phyloP scores from a whole-genome alignment of 2,888 invertebrate species.

The Cephonodes hylas region DNA sequence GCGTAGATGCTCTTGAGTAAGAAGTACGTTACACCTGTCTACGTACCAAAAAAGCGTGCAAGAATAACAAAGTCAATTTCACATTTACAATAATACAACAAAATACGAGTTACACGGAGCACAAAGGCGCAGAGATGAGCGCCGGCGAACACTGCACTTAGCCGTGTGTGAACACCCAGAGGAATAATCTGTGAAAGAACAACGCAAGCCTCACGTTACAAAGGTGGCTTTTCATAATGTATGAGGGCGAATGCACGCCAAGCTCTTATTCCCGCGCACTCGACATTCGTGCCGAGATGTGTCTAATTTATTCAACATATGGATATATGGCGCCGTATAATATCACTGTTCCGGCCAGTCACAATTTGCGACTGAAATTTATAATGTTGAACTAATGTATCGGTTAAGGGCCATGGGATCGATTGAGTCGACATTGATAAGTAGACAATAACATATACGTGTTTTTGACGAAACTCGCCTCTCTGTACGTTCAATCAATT shows the following conservation, averaged over 20 bases:
- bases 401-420: no score
- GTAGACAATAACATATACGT: no score
- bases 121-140: not conserved
- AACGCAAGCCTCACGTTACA: not conserved
- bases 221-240: slow-evolving; percentile 4
- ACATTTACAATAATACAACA: not conserved
- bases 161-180: not conserved
- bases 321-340: not conserved
- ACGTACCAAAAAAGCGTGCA: no score
- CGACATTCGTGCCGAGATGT: not conserved
- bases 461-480: no score
- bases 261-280: not conserved
- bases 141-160: not conserved
- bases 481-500: no score
- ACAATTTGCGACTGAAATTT: no score
- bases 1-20: no score
- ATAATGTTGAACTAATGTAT: not conserved
- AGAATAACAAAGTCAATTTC: no score
- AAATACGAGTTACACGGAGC: not conserved
- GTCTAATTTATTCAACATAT: slow-evolving; percentile 13
- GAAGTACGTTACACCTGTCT: no score
- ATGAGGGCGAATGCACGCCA: not conserved
- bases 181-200: slow-evolving; percentile 1
- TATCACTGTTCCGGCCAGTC: no score
- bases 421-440: no score